Evolutionary conservation across 92 coral and sea anemone genomes (phyloP), one percentile per base, ranked within the genome.

Genomic region (Phymanthus crucifer): DNA sequence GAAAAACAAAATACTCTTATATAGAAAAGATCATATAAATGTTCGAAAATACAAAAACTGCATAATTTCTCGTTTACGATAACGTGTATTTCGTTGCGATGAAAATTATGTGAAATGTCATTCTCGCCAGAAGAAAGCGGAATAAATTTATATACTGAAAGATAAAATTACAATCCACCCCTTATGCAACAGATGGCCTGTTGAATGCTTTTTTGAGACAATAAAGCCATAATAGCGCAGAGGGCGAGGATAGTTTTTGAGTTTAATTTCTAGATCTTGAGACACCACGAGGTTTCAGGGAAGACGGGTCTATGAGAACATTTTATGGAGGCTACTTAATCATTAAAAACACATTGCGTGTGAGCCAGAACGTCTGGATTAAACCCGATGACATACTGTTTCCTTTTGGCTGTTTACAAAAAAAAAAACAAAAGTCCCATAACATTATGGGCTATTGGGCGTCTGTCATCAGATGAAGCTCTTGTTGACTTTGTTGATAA

Each of bases 321-420:
- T 54, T 7, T 5, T 21, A 54, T 54, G 6, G 64, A 54, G 13
- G 48, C 48, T 54, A 21, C 26, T 21, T 21, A 54, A 54, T 54
- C 64, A 54, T 54, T 2, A 54, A 21, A n/a, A 54, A 54, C 64
- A 54, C 27, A 54, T 54, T 54, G 64, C 64, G 64, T 54, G 64
- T 54, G 7, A 24, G 27, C 27, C 27, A 6, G 10, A 11, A 11
- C 19, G 64, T 54, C 29, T 54, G 27, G 64, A 29, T 54, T 21
- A 21, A 54, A 21, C 31, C 26, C n/a, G 64, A 54, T 54, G 64
- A 54, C 23, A 16, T 5, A 54, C 6, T 54, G 64, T 54, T 54
- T 54, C 64, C 64, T 54, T 54, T 54, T 54, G 27, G 11, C 64
- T 54, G 64, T 54, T 54, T 54, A 54, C 5, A 3, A 11, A 26